Evolutionary conservation across 2,113 vertebrate species (phyloP), one percentile per base, ranked within the genome.

Genomic region (Urocitellus parryii): DNA sequence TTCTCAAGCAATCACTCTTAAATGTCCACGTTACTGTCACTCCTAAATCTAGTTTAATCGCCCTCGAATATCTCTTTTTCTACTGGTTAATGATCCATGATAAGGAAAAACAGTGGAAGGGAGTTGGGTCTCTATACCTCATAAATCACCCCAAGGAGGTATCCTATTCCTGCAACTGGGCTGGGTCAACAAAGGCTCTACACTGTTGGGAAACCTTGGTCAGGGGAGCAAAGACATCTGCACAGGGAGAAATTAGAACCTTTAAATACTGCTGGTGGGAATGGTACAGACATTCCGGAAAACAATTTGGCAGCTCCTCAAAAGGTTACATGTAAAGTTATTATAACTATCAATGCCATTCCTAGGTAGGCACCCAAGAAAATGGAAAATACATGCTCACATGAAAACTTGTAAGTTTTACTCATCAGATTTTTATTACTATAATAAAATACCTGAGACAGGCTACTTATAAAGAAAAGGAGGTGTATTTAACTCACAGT

Each of bases 61-160:
- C 87, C 34, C 65, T 83, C 56, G 67, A 70, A 39, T 25, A 51
- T 27, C 67, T 90, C 93, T n/a, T 89, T 76, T 94, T 78, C 92
- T 88, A 24, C 56, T 70, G 42, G 56, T 34, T 92, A 94, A 96
- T 95, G 95, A 95, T 10, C 96, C 88, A 45, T 61, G 87, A 72
- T 45, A 45, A 90, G 20, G n/a, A 67, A 72, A 95, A 95, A 68
- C 65, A 73, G 61, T 25, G 32, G 18, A 78, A 93, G 74, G 83
- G 86, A 83, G 5, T 25, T n/a, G n/a, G 58, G 56, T 76, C n/a
- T 25, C 74, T 45, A 18, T 37, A n/a, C 27, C n/a, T 81, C 88
- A 84, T 95, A 84, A 96, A 90, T 20, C 65, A 48, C 39, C 73
- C 45, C 42, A 42, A 73, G 90, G 37, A 77, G 83, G 45, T 70